phyloP scores from a whole-genome alignment of 2,888 invertebrate genomes.

The Chamaedrilus cognettii region DNA sequence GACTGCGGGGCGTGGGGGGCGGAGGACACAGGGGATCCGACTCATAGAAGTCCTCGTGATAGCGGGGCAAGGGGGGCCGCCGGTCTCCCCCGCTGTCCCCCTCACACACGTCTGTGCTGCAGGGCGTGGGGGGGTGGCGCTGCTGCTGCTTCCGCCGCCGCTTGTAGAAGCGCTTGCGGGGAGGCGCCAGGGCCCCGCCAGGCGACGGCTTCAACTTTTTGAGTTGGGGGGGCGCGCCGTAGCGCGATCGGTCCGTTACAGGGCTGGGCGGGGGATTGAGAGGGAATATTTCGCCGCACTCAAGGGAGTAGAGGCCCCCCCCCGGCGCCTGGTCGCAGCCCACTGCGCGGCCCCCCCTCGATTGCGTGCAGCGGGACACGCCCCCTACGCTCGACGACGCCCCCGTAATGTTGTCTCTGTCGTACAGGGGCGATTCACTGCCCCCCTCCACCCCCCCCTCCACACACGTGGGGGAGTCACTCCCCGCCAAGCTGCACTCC shows the following conservation, averaged over 20 bases:
- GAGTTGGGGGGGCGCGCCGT: too few relatives aligned
- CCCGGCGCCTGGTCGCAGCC: too few relatives aligned
- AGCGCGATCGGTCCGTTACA: constrained; percentile 65
- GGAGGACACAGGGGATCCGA: constrained; percentile 72
- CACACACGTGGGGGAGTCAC: not conserved
- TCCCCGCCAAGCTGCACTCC: not conserved
- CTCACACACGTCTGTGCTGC: constrained; percentile 91
- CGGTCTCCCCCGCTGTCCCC: constrained; percentile 58
- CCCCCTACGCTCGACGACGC: constrained; percentile 66
- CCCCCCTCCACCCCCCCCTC: not conserved
- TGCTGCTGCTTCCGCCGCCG: constrained; percentile 67
- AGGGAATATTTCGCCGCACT: too few relatives aligned
- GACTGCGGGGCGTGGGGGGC: constrained; percentile 76
- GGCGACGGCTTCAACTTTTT: too few relatives aligned
- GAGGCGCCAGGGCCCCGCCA: too few relatives aligned
- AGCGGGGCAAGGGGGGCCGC: too few relatives aligned
- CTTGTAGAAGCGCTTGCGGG: too few relatives aligned
- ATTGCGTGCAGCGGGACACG: constrained; percentile 8
- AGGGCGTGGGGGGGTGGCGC: constrained; percentile 87
- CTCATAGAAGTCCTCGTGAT: constrained; percentile 65
- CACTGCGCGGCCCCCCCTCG: not conserved
- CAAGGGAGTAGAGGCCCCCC: too few relatives aligned
- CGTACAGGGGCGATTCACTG: constrained; percentile 46
- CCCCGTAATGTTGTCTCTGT: constrained; percentile 73
- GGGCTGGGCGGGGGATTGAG: constrained; percentile 90